Conservation (phyloP, 35 echinoderm and acorn worm genomes). For the Hemicentrotus pulcherrimus region DNA sequence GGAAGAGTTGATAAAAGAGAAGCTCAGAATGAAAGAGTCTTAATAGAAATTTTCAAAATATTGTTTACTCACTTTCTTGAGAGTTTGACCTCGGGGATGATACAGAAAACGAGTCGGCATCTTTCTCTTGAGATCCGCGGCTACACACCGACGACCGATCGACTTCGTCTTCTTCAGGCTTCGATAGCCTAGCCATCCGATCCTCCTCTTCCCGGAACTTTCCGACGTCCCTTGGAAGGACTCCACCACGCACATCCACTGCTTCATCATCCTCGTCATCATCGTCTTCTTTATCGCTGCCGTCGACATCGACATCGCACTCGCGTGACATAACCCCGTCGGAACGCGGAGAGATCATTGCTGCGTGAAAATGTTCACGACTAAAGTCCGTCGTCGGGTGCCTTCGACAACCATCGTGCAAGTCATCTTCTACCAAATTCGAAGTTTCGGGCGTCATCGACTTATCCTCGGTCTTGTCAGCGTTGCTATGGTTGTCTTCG, state of each 20-base stretch:
- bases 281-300: conserved; percentile 33
- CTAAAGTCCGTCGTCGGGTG: conserved; percentile 1
- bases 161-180: conserved; percentile 25
- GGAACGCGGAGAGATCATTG: conserved; percentile 26
- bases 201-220: conserved; percentile 23
- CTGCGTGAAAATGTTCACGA: conserved; percentile 48
- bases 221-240: neutral
- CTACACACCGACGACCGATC: conserved; percentile 38
- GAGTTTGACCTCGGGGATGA: conserved; percentile 7
- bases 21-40: neutral
- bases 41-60: neutral
- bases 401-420: conserved; percentile 25
- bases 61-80: conserved; percentile 25
- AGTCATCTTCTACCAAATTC: conserved; percentile 57
- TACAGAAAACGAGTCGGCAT: conserved; percentile 1
- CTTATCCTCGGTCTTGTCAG: conserved; percentile 46
- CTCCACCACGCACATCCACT: conserved; percentile 16
- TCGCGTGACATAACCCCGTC: conserved; percentile 24
- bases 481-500: conserved; percentile 51
- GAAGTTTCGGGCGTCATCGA: conserved; percentile 43
- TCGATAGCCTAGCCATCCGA: neutral
- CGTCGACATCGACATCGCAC: conserved; percentile 40
- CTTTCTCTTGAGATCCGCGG: conserved; percentile 30
- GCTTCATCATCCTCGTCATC: conserved; percentile 60
- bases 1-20: neutral